Evolutionary conservation across 2,113 vertebrate species (phyloP).

Genomic region (Sminthopsis crassicaudata): DNA sequence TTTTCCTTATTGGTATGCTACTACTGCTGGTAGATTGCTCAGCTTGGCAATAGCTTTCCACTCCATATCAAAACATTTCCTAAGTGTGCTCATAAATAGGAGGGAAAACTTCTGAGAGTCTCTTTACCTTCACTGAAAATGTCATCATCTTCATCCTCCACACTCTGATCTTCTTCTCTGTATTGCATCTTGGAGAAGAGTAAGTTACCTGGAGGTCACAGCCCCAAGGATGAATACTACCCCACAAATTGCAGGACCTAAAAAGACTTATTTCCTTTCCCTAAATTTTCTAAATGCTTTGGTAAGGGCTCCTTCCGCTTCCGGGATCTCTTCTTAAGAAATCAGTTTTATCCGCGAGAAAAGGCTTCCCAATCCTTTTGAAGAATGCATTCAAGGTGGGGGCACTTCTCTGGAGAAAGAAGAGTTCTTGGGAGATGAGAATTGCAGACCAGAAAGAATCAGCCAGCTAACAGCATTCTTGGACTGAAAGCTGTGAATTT

Average conservation of each 20-base stretch:
- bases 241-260: conserved; percentile 32
- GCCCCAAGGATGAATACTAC: not conserved
- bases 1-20: not conserved
- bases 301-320: conserved; percentile 74
- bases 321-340: conserved; percentile 72
- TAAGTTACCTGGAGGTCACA: not conserved
- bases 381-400: conserved; percentile 56
- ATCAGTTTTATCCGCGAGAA: conserved; percentile 77
- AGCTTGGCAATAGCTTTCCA: conserved; percentile 36
- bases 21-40: not conserved
- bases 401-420: conserved; percentile 47
- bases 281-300: conserved; percentile 69
- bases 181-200: conserved; percentile 76
- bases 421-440: conserved; percentile 31
- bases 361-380: conserved; percentile 18
- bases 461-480: conserved; percentile 41
- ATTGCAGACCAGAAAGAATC: conserved; percentile 27
- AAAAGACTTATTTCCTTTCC: conserved; percentile 73
- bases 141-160: conserved; percentile 82
- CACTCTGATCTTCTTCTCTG: conserved; percentile 68
- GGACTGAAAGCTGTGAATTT: not conserved
- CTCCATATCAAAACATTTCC: conserved; percentile 34
- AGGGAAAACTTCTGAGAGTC: conserved; percentile 60
- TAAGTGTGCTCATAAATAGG: conserved; percentile 15
- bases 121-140: conserved; percentile 86